Conservation (phyloP, 1,140 invertebrate species). For the Phocides pigmalion region DNA sequence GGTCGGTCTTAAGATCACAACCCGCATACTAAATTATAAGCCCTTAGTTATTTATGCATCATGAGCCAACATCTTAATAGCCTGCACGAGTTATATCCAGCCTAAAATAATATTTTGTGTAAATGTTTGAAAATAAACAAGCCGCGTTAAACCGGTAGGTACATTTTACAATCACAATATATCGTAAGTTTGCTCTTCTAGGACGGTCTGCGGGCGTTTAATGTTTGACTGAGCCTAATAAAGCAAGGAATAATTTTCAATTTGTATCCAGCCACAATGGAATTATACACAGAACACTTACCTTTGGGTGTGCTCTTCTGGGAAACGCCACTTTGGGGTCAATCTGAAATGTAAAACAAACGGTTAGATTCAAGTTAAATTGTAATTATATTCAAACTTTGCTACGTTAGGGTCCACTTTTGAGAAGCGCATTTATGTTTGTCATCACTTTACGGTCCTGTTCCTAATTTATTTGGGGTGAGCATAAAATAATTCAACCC, state of each 20-base stretch:
- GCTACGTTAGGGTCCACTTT: conserved; percentile 13
- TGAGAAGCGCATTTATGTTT: conserved; percentile 10
- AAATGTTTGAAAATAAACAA: conserved; percentile 82
- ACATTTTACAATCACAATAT: conserved; percentile 61
- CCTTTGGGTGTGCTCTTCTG: conserved; percentile 98
- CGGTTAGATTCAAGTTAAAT: conserved; percentile 26
- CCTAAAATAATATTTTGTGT: conserved; percentile 83
- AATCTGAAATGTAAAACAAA: conserved; percentile 90
- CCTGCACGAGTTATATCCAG: conserved; percentile 74
- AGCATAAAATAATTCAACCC: too few species aligned
- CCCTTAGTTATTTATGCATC: conserved; percentile 81
- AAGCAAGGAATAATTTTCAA: conserved; percentile 63
- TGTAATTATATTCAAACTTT: conserved; percentile 20
- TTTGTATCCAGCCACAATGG: conserved; percentile 55
- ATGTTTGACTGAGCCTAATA: conserved; percentile 69
- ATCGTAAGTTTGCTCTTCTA: conserved; percentile 58
- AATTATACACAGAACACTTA: conserved; percentile 85
- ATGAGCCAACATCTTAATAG: conserved; percentile 81
- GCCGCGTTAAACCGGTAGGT: conserved; percentile 52
- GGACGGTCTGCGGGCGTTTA: conserved; percentile 57
- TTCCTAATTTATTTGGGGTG: too few species aligned
- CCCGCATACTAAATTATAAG: conserved; percentile 79
- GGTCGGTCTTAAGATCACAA: conserved; percentile 64
- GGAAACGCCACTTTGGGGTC: conserved; percentile 99
- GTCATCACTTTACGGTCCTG: too few species aligned